phyloP scores from a whole-genome alignment of 1,140 invertebrate species.

The Megalonaias nervosa region DNA sequence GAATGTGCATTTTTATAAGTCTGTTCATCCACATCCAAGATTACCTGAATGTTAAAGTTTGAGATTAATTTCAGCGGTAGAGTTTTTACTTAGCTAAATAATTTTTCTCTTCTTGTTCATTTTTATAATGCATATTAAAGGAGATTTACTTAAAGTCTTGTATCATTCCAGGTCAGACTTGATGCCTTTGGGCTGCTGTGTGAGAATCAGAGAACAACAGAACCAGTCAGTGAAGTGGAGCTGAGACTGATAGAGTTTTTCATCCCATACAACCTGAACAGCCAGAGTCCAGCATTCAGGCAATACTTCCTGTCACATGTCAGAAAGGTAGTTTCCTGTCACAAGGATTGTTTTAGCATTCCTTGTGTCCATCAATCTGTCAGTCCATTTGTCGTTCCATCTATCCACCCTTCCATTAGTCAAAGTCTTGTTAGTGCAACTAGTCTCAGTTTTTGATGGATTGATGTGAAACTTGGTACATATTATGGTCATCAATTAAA shows the following conservation, averaged over 20 bases:
- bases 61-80: too few relatives aligned
- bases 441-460: too few relatives aligned
- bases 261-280: constrained; percentile 81
- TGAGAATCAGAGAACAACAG: constrained; percentile 83
- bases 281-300: constrained; percentile 77
- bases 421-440: too few relatives aligned
- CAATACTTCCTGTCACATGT: constrained; percentile 71
- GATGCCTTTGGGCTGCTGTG: constrained; percentile 80
- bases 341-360: neutral
- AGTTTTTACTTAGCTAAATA: too few relatives aligned
- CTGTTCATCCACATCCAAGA: too few relatives aligned
- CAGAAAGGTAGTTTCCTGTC: constrained; percentile 70
- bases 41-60: too few relatives aligned
- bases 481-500: too few relatives aligned
- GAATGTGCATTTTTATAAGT: too few relatives aligned
- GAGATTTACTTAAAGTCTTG: neutral
- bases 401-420: neutral
- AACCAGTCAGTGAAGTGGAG: constrained; percentile 77
- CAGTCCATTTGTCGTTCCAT: neutral
- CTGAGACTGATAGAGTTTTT: constrained; percentile 80
- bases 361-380: neutral
- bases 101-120: too few relatives aligned
- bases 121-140: too few relatives aligned
- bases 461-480: too few relatives aligned
- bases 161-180: constrained; percentile 71